Evolutionary conservation across 2,888 invertebrate species (phyloP).

Genomic region (Drosophila atroscutellata): DNA sequence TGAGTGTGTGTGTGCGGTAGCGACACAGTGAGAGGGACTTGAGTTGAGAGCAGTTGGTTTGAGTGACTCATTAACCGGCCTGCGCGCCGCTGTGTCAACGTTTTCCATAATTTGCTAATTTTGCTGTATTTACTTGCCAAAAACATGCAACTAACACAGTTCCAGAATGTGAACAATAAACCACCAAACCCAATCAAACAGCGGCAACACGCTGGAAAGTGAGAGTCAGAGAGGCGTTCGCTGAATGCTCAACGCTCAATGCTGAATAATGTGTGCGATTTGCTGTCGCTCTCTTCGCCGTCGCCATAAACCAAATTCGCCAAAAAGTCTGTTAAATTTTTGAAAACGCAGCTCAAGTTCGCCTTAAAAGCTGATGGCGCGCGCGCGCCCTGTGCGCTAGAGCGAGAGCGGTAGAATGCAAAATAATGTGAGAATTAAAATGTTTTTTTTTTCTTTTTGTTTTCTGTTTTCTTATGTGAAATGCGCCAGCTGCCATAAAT

Average conservation of each 20-base stretch:
- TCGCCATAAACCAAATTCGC: constrained; percentile 41
- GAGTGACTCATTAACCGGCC: constrained; percentile 78
- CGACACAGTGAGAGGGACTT: constrained; percentile 38
- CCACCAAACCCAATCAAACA: background rate
- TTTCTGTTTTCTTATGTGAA: constrained; percentile 12
- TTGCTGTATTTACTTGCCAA: constrained; percentile 30
- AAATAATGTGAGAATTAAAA: constrained; percentile 46
- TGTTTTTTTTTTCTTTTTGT: constrained; percentile 24
- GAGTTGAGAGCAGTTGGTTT: constrained; percentile 49
- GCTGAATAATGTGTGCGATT: background rate
- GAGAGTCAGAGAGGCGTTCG: constrained; percentile 22
- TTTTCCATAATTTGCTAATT: constrained; percentile 32
- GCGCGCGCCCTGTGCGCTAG: constrained; percentile 42
- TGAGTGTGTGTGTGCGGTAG: constrained; percentile 4
- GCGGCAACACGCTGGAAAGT: constrained; percentile 13
- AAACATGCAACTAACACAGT: constrained; percentile 45
- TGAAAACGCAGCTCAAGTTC: constrained; percentile 40
- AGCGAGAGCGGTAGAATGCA: constrained; percentile 34
- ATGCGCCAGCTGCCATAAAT: constrained; percentile 61
- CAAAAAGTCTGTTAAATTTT: constrained; percentile 65
- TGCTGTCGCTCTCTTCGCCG: constrained; percentile 42
- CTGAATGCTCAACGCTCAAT: background rate
- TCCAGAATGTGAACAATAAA: constrained; percentile 12
- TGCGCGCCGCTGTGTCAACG: constrained; percentile 47
- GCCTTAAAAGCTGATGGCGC: constrained; percentile 25